Conservation (phyloP, 1,140 invertebrate species). For the Drosophila pruinosa region DNA sequence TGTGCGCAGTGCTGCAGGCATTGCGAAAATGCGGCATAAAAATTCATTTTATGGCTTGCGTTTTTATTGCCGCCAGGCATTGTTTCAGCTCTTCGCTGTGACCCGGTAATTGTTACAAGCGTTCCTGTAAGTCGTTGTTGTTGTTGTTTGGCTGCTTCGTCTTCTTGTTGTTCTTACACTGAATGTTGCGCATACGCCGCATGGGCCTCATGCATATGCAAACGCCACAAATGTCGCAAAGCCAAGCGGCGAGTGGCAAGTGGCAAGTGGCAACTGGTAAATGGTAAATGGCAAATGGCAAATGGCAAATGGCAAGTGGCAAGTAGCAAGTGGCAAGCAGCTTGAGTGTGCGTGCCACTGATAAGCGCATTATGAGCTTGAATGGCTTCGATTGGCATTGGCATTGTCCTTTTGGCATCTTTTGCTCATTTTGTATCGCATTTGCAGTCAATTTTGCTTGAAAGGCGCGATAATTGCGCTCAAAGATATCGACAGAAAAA, state of each 20-base stretch:
- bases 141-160: not conserved
- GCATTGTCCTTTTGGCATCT: conserved; percentile 7
- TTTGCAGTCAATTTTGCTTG: conserved; percentile 35
- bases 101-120: conserved; percentile 34
- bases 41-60: conserved; percentile 75
- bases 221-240: conserved; percentile 39
- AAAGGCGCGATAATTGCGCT: conserved; percentile 37
- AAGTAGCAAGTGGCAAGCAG: conserved; percentile 9
- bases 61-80: conserved; percentile 57
- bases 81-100: conserved; percentile 11
- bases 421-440: conserved; percentile 10
- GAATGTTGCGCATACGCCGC: conserved; percentile 58
- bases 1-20: conserved; percentile 46
- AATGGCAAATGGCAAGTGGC: not conserved
- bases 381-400: conserved; percentile 44
- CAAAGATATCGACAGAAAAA: conserved; percentile 6
- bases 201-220: conserved; percentile 70
- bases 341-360: conserved; percentile 51
- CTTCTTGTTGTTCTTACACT: conserved; percentile 18
- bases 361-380: conserved; percentile 73
- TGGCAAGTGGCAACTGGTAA: conserved; percentile 1
- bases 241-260: not conserved
- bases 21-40: conserved; percentile 77
- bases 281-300: not conserved
- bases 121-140: not conserved